Evolutionary conservation across 2,888 invertebrate genomes (phyloP), one percentile per base, ranked within the genome.

Genomic region (Melinopterus prodromus): DNA sequence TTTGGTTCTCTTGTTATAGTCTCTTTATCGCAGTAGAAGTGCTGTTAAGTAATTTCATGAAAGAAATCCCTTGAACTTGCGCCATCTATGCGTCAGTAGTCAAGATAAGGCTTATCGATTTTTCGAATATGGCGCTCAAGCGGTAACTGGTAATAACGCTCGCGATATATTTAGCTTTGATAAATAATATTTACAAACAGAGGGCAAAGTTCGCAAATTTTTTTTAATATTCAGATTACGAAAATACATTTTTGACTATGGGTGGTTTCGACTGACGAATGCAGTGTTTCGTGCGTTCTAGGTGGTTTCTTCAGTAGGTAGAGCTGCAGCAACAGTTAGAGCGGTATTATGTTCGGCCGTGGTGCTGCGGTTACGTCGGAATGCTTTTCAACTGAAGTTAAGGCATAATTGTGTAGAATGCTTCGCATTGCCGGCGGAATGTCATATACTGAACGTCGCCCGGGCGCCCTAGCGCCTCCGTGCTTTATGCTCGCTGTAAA

Each of bases 341-440:
- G 26, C 35, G 74, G 74, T 53, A 74, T 74, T 88, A 86, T 88
- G 88, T 88, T 88, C 88, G 88, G 88, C 87, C 88, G 87, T 87
- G 74, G 87, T 87, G 88, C 87, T 88, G 88, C 88, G 88, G 88
- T 88, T 86, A 84, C 85, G 80, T 84, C 82, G 89, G 89, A 89
- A 89, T 89, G 88, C 89, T 87, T 89, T 89, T 89, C 88, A 89
- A 88, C 88, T 88, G 86, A 88, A 89, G 88, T 89, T 88, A 88
- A 88, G 87, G 88, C 88, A 89, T 89, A 89, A 89, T 89, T 89
- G 86, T 85, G 86, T 85, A 85, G 86, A 86, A 89, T 88, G 87
- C 89, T 89, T 86, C 86, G 86, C 86, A 85, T 85, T 85, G 86
- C 74, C 36, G 84, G 85, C 85, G 88, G 89, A 88, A 89, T 89